phyloP scores from a whole-genome alignment of 2,888 invertebrate species.

The Lordiphosa fenestrarum region DNA sequence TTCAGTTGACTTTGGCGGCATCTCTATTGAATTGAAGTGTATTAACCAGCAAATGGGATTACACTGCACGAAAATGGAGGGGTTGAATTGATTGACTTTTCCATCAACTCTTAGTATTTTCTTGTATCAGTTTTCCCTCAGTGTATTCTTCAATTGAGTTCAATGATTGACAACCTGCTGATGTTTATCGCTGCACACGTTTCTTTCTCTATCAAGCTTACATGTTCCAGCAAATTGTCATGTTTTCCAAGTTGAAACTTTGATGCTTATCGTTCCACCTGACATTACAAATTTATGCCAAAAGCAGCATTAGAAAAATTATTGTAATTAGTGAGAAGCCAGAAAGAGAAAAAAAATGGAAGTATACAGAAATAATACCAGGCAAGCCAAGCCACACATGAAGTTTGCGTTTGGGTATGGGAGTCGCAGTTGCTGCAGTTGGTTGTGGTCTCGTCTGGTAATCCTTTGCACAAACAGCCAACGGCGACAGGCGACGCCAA shows the following conservation, averaged over 20 bases:
- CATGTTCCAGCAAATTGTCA: constrained; percentile 67
- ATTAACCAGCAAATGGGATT: neutral
- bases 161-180: constrained; percentile 61
- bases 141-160: constrained; percentile 30
- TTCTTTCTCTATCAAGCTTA: constrained; percentile 20
- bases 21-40: constrained; percentile 42
- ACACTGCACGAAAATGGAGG: constrained; percentile 9
- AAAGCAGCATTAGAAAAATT: constrained; percentile 65
- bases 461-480: constrained; percentile 66
- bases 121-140: neutral
- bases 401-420: constrained; percentile 17
- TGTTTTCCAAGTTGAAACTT: constrained; percentile 44
- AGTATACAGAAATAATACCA: constrained; percentile 19
- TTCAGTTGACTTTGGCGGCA: constrained; percentile 23
- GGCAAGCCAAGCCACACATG: constrained; percentile 16
- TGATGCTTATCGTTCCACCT: constrained; percentile 60
- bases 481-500: constrained; percentile 59
- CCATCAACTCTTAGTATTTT: no score
- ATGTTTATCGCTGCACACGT: constrained; percentile 64
- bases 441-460: constrained; percentile 53
- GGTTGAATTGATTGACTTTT: no score
- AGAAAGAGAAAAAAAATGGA: no score
- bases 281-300: constrained; percentile 69
- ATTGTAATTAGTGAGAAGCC: constrained; percentile 57
- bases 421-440: constrained; percentile 55